Evolutionary conservation across 2,797 vertebrate genomes (phyloP), one percentile per base, ranked within the genome.

Genomic region (Adrianichthys oophorus): DNA sequence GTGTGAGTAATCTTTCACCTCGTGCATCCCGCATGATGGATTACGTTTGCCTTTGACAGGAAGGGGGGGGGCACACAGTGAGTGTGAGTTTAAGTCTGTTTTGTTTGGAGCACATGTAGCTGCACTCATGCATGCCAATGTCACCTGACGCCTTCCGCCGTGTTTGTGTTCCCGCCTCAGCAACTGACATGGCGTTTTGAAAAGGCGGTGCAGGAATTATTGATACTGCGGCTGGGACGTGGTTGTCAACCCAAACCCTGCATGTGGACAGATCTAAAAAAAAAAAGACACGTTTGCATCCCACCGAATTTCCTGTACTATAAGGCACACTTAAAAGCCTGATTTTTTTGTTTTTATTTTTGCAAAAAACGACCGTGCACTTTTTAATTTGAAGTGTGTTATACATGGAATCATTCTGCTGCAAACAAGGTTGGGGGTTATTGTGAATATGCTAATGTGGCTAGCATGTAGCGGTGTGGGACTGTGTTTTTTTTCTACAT

Each of bases 121-220:
- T 46, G 62, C 61, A 47, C 55, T 41, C 74, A 79, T 77, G 80
- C 80, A 77, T 80, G 66, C 60, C 70, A 53, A 58, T 84, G 56
- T 74, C 68, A 61, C 78, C 69, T 8, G 8, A 61, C 45, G 70
- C 41, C 61, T 79, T 65, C 72, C 21, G 21, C 74, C 70, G 80
- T 70, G 71, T 84, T 81, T 80, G 66, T 62, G 57, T 71, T 86
- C 69, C 42, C 65, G 76, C 69, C 62, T 78, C 76, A 76, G 78
- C 50, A 54, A 21, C 72, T 13, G 56, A 81, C 81, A 71, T 17
- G 76, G 66, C 48, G 74, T 54, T 78, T 84, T 80, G 76, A 37
- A 79, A 69, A 62, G 51, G 59, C 64, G 40, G 4, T 16, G 64
- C 68, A 47, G 67, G 52, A 75, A 60, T 66, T 79, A 75, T 72